phyloP scores from a whole-genome alignment of 2,888 invertebrate genomes.

The Drosophila niveifrons region DNA sequence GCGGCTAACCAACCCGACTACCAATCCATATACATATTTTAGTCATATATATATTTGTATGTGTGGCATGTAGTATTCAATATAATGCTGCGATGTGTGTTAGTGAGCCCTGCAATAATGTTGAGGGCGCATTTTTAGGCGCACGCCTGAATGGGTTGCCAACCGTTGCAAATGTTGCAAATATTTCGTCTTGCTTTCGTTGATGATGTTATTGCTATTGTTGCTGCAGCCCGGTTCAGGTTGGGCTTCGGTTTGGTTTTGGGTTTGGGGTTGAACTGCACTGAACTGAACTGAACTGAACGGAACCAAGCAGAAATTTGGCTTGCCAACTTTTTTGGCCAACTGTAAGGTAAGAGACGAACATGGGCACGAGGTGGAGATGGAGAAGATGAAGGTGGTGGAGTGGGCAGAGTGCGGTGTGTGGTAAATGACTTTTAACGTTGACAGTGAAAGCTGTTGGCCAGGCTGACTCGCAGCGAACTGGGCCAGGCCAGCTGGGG shows the following conservation, averaged over 20 bases:
- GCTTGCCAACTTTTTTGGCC: slow-evolving; percentile 52
- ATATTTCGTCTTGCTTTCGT: slow-evolving; percentile 3
- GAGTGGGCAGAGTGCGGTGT: background rate
- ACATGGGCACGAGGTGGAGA: background rate
- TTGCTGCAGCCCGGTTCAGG: background rate
- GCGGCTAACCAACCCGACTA: slow-evolving; percentile 3
- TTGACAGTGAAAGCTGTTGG: slow-evolving; percentile 56
- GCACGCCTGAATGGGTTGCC: slow-evolving; percentile 40
- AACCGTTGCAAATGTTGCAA: slow-evolving; percentile 14
- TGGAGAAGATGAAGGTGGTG: too few species aligned
- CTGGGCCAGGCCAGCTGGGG: slow-evolving; percentile 37
- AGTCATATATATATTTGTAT: slow-evolving; percentile 4
- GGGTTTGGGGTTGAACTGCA: slow-evolving; percentile 19
- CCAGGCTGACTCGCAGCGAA: slow-evolving; percentile 16
- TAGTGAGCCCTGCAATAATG: slow-evolving; percentile 23
- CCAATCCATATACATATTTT: slow-evolving; percentile 7
- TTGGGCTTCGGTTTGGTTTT: background rate
- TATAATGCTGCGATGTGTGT: slow-evolving; percentile 17
- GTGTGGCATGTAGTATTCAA: slow-evolving; percentile 24
- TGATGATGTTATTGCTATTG: slow-evolving; percentile 11
- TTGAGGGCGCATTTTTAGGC: slow-evolving; percentile 53
- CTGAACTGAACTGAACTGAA: slow-evolving; percentile 16
- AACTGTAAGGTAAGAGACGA: background rate
- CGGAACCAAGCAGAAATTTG: slow-evolving; percentile 17
- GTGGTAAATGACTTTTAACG: slow-evolving; percentile 62